Percentiles rank a stretch among this genome's conserved stretches.
Conservation (phyloP, 37 sponge, comb jelly and placozoan species). For the Lycopodina hypogea region DNA sequence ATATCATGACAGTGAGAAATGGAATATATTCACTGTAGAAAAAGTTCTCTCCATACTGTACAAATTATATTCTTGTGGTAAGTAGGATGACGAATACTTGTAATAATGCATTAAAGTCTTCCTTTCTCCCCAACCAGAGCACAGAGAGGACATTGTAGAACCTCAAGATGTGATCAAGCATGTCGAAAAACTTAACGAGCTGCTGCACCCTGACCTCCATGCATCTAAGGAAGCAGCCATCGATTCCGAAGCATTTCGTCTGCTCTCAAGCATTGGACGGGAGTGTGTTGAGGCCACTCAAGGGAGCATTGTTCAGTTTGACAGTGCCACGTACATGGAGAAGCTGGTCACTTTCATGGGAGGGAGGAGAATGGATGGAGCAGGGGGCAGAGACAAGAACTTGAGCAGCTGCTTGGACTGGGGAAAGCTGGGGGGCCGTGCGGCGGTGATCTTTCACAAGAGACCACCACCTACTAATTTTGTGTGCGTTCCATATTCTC, state of each 20-base stretch:
- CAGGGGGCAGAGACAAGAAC: not conserved
- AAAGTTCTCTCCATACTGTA: no score
- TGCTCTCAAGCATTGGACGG: constrained; percentile 60
- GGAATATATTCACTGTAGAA: no score
- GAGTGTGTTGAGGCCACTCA: constrained; percentile 56
- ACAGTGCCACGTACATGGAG: constrained; percentile 40
- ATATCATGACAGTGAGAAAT: no score
- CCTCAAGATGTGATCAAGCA: constrained; percentile 36
- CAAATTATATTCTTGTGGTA: not conserved
- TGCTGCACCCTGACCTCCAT: constrained; percentile 23
- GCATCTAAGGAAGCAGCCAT: constrained; percentile 75
- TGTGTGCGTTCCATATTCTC: constrained; percentile 73
- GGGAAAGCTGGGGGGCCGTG: constrained; percentile 61
- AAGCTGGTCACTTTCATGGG: constrained; percentile 72
- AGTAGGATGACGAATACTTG: no score
- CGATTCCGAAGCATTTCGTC: constrained; percentile 64
- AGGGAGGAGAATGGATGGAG: constrained; percentile 20
- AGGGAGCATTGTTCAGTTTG: constrained; percentile 66
- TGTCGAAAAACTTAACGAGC: constrained; percentile 4
- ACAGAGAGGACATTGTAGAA: constrained; percentile 36
- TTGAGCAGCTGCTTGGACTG: constrained; percentile 47
- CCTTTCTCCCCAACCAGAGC: constrained; percentile 8
- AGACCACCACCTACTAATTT: constrained; percentile 60
- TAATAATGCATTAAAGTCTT: no score
- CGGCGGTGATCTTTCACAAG: constrained; percentile 38